Evolutionary conservation across 2,797 vertebrate genomes (phyloP).

Genomic region (Erpetoichthys calabaricus): DNA sequence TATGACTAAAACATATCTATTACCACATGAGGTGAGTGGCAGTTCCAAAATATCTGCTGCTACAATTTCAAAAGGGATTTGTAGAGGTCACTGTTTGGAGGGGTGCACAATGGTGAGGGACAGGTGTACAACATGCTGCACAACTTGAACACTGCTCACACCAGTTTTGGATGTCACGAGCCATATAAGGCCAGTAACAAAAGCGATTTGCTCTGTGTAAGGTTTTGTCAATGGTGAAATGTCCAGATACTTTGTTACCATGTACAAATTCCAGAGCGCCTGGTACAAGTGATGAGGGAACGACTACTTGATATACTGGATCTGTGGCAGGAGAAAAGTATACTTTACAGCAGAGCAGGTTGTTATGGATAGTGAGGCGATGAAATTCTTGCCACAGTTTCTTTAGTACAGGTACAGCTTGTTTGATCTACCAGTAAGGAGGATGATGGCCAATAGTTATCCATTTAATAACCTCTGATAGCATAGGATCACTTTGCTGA

Average conservation of each 20-base stretch:
- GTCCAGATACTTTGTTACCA: conserved; percentile 11
- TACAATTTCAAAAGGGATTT: conserved; percentile 18
- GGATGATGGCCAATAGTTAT: conserved; percentile 9
- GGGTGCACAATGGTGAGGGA: conserved; percentile 8
- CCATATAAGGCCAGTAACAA: conserved; percentile 20
- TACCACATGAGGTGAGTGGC: conserved; percentile 7
- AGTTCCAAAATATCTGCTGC: conserved; percentile 16
- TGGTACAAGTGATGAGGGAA: neutral
- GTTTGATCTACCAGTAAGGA: conserved; percentile 13
- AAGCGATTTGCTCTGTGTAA: conserved; percentile 13
- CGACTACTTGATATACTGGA: conserved; percentile 7
- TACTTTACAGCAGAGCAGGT: conserved; percentile 8
- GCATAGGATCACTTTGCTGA: conserved; percentile 1
- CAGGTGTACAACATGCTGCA: conserved; percentile 10
- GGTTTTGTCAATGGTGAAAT: conserved; percentile 11
- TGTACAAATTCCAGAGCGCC: conserved; percentile 7
- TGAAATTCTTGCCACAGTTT: conserved; percentile 13
- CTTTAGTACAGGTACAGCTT: conserved; percentile 4
- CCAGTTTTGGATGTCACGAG: conserved; percentile 14
- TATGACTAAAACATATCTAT: conserved; percentile 17
- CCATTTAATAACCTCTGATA: conserved; percentile 11
- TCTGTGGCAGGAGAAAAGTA: conserved; percentile 4
- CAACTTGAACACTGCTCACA: conserved; percentile 13
- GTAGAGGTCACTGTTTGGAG: conserved; percentile 12
- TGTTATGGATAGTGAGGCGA: conserved; percentile 16